Conservation (phyloP, 1,140 invertebrate genomes). For the Cryptotermes secundus region DNA sequence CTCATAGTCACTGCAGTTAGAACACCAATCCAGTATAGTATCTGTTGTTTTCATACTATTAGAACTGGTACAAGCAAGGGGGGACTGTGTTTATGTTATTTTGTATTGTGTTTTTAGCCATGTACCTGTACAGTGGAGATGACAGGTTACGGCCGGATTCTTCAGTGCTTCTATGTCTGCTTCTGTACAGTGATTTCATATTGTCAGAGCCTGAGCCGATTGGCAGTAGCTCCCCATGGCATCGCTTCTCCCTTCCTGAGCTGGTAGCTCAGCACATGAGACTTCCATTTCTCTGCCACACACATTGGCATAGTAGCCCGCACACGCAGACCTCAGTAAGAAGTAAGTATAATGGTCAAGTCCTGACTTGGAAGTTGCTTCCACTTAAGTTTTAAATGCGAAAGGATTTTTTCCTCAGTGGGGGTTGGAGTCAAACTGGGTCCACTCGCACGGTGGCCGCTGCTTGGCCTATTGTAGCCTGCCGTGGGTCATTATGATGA, state of each 20-base stretch:
- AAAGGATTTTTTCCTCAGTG: too few relatives aligned
- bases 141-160: slow-evolving; percentile 51
- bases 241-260: slow-evolving; percentile 51
- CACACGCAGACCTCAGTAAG: slow-evolving; percentile 45
- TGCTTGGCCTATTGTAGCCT: too few relatives aligned
- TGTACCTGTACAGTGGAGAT: slow-evolving; percentile 57
- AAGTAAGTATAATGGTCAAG: slow-evolving; percentile 35
- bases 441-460: too few relatives aligned
- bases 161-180: slow-evolving; percentile 49
- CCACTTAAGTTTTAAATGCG: too few relatives aligned
- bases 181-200: slow-evolving; percentile 53
- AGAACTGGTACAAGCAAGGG: too few relatives aligned
- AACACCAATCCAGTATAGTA: too few relatives aligned
- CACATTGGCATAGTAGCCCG: slow-evolving; percentile 52
- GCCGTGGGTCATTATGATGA: too few relatives aligned
- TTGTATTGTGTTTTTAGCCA: slow-evolving; percentile 45
- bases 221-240: slow-evolving; percentile 37
- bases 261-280: slow-evolving; percentile 48
- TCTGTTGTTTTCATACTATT: too few relatives aligned
- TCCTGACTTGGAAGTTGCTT: too few relatives aligned
- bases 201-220: slow-evolving; percentile 43
- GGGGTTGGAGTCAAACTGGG: too few relatives aligned
- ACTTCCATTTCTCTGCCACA: slow-evolving; percentile 51
- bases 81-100: slow-evolving; percentile 26
- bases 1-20: too few relatives aligned